A percentile compares a stretch with the other conserved stretches of the same genome.
phyloP scores from a whole-genome alignment of 2,888 invertebrate genomes.

The Embidobia sp. region DNA sequence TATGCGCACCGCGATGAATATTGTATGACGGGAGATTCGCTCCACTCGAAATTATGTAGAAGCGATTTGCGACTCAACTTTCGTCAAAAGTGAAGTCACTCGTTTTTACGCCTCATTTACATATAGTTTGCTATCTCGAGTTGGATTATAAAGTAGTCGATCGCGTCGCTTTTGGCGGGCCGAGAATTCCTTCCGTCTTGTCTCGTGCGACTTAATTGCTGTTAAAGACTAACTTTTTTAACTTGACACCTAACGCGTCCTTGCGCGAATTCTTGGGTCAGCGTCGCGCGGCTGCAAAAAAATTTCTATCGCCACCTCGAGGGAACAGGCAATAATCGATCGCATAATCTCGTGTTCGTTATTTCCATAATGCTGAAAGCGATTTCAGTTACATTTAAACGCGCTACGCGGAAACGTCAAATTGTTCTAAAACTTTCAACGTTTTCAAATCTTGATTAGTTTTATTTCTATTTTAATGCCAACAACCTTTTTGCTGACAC shows the following conservation, averaged over 20 bases:
- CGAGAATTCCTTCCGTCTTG: not conserved
- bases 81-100: conserved; percentile 50
- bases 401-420: too few species aligned
- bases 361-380: too few species aligned
- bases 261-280: not conserved
- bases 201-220: conserved; percentile 9
- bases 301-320: too few species aligned
- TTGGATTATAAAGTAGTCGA: conserved; percentile 35
- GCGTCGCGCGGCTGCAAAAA: too few species aligned
- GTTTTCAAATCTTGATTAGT: too few species aligned
- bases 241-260: not conserved
- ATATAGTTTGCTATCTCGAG: conserved; percentile 36
- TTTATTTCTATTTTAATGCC: too few species aligned
- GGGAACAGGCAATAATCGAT: too few species aligned
- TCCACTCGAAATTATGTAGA: conserved; percentile 47
- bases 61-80: conserved; percentile 47
- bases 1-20: conserved; percentile 41
- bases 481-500: too few species aligned
- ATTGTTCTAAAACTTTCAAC: too few species aligned
- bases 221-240: conserved; percentile 4
- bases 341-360: too few species aligned
- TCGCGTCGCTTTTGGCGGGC: conserved; percentile 14
- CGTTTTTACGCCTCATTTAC: conserved; percentile 48
- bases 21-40: conserved; percentile 38
- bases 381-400: too few species aligned